phyloP scores from a whole-genome alignment of 35 echinoderm and acorn worm genomes.

The Chiridota heheva region DNA sequence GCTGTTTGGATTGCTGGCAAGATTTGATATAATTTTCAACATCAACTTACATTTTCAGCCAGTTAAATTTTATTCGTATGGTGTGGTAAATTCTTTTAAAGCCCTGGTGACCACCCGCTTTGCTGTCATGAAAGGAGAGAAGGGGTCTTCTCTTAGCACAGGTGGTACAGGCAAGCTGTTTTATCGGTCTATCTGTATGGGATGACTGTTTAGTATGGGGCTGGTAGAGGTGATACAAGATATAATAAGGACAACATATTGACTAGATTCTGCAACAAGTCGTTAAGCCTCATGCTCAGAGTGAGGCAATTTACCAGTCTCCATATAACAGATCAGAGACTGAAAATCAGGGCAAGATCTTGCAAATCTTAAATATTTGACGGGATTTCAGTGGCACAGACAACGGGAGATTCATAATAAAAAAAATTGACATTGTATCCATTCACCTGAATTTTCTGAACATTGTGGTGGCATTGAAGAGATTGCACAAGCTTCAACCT shows the following conservation, averaged over 20 bases:
- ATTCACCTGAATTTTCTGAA: background rate
- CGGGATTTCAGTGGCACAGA: background rate
- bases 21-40: conserved; percentile 48
- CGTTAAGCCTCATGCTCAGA: background rate
- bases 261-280: conserved; percentile 18
- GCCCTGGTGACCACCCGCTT: conserved; percentile 43
- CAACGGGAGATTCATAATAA: background rate
- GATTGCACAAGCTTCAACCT: background rate
- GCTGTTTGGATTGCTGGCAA: conserved; percentile 22
- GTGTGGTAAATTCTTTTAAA: conserved; percentile 54
- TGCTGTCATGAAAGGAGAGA: conserved; percentile 16
- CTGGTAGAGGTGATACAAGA: conserved; percentile 20
- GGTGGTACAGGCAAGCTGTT: conserved; percentile 28
- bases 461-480: too few relatives aligned
- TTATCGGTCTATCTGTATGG: conserved; percentile 19
- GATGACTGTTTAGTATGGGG: background rate
- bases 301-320: background rate
- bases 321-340: background rate
- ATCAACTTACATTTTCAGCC: conserved; percentile 57
- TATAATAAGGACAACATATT: conserved; percentile 15
- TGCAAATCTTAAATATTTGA: conserved; percentile 16
- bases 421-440: conserved; percentile 3
- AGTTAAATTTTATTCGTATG: conserved; percentile 48
- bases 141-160: background rate
- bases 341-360: conserved; percentile 18